Evolutionary conservation across 2,797 vertebrate genomes (phyloP).

Genomic region (Acanthis flammea): DNA sequence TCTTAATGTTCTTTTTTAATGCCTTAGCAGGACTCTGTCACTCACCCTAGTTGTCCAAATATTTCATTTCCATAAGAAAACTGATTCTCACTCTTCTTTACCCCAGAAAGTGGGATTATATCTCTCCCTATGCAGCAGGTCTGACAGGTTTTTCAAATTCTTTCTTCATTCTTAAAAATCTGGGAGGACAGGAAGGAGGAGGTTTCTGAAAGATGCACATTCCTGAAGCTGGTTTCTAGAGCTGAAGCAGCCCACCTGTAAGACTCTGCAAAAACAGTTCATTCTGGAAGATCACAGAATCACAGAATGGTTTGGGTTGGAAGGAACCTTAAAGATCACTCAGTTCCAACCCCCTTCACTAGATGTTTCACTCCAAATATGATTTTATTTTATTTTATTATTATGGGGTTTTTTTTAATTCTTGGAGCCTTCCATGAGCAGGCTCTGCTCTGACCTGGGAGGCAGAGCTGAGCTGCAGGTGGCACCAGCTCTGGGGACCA

Average conservation of each 20-base stretch:
- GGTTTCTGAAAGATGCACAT: background rate
- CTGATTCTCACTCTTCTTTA: background rate
- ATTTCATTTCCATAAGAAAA: background rate
- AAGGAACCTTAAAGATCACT: background rate
- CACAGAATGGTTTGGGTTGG: background rate
- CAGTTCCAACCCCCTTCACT: background rate
- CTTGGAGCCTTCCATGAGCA: rapidly evolving
- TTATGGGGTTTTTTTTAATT: background rate
- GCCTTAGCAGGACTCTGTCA: background rate
- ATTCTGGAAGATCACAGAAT: background rate
- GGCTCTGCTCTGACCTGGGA: background rate
- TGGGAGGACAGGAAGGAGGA: background rate
- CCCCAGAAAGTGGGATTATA: background rate
- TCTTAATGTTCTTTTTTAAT: background rate
- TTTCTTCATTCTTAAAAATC: background rate
- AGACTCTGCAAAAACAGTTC: background rate
- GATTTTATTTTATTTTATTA: background rate
- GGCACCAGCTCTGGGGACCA: background rate
- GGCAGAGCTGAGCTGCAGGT: background rate
- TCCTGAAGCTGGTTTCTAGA: background rate
- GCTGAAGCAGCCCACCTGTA: background rate
- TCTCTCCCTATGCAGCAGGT: background rate
- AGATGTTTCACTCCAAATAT: background rate
- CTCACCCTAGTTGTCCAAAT: background rate
- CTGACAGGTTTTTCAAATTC: background rate